Base-by-base conservation (phyloP, 2,113 vertebrate genomes). In the Carettochelys insculpta region DNA sequence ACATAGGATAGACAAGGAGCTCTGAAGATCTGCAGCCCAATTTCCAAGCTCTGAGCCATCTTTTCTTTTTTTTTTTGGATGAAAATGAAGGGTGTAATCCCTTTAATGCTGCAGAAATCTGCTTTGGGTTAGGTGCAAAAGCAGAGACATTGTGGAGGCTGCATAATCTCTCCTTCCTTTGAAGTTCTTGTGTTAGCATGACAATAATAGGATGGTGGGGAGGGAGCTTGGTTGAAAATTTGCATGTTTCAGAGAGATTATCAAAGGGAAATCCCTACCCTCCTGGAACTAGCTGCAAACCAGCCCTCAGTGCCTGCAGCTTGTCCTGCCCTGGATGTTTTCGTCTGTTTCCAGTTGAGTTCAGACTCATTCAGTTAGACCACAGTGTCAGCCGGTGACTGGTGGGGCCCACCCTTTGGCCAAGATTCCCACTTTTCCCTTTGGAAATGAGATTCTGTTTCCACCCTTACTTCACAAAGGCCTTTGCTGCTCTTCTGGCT, bases 401-500 rank as follows among this genome's bases (percentile, higher is more conserved):
- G 90, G 53, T 1, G 0, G 16, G 88, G 52, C 73, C 48, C 14
- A 14, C 48, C 48, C 76, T 58, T 80, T 77, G 82, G 84, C 38
- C 38, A 78, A 19, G 90, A 43, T 80, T 82, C 9, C 71, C 85
- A 77, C 43, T 50, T 90, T 52, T 48, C 89, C 79, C 58, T 1
- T 43, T 90, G 81, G 89, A 92, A 92, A 87, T 43, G 86, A 87
- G 88, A 90, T 86, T 43, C 76, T 13, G 34, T 84, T 95, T 92
- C 94, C 96, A 92, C 93, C 90, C 80, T 11, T 1, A 65, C 22
- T 52, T 79, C 8, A 82, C 82, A 75, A 19, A 83, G 53, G 45
- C 87, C 90, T 79, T 92, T 90, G 34, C 34, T 19, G 34, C 16
- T 38, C 2, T 20, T n/a, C 34, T 16, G 4, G 0, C 82, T 65